Conservation (phyloP, 2,888 invertebrate genomes). For the Leucophenga maculata region DNA sequence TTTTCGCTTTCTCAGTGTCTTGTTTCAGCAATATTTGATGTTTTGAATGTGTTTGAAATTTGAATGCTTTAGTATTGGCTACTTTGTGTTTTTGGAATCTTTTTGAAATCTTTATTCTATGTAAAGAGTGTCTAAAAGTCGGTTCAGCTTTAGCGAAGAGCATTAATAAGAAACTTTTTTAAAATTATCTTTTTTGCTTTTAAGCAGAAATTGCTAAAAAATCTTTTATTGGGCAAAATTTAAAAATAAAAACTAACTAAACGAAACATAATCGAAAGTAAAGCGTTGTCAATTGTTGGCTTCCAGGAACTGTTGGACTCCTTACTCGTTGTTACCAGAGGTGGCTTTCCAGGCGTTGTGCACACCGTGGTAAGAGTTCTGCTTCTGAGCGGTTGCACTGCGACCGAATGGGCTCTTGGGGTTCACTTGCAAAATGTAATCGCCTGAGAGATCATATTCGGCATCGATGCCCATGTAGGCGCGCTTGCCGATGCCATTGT, state of each 20-base stretch:
- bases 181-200: too few species aligned
- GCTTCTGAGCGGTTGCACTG: conserved; percentile 57
- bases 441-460: conserved; percentile 62
- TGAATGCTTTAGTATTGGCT: too few species aligned
- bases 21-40: too few species aligned
- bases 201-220: too few species aligned
- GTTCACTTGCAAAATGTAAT: conserved; percentile 68
- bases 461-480: conserved; percentile 68
- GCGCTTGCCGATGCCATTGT: conserved; percentile 61
- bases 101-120: too few species aligned
- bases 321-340: neutral
- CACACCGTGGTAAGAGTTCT: conserved; percentile 53
- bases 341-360: conserved; percentile 43
- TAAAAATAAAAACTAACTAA: neutral
- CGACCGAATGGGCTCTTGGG: conserved; percentile 66
- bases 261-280: neutral
- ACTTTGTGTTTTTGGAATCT: too few species aligned
- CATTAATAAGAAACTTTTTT: too few species aligned
- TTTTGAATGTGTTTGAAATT: too few species aligned
- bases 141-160: too few species aligned
- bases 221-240: neutral
- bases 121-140: too few species aligned
- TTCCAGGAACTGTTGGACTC: neutral
- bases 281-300: neutral
- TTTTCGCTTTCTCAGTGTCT: too few species aligned